Evolutionary conservation across 2,113 vertebrate species (phyloP), one percentile per base, ranked within the genome.

Genomic region (Chaenocephalus aceratus): DNA sequence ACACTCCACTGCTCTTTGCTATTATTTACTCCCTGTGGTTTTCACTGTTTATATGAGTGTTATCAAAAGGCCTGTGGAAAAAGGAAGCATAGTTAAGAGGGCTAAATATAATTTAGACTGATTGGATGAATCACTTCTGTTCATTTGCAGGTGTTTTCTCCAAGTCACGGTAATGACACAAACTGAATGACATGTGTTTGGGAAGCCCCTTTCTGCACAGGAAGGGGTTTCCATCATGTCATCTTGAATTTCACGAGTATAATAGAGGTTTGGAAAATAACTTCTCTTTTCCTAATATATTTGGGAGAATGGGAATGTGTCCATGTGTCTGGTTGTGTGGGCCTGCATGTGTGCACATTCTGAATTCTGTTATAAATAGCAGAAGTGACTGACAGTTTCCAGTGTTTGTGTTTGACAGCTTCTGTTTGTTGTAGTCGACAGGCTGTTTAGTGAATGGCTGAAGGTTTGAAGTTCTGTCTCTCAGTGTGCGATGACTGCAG

Each of bases 361-460:
- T 68, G 66, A 79, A 80, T 90, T 89, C 70, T 60, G 67, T 83
- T 85, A 83, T 90, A 90, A 90, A 90, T 86, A 89, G 83, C 66
- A 58, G 62, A 48, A 62, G 56, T 90, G 92, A 94, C 78, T 93
- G 93, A 75, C 93, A 89, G 79, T 83, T 87, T 86, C 85, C 44
- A 84, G 86, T 93, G 87, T 93, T 88, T 65, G 63, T 51, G 23
- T 79, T 81, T 92, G 92, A 91, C 93, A 92, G 87, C 86, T 80
- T 81, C 70, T 91, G 87, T 93, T 91, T 91, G 87, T 90, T 88
- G 72, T 66, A 78, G 80, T 86, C 75, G 78, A 88, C 86, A 49
- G 85, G 85, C 90, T 84, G 89, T 91, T 90, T 77, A 82, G 85
- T 87, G 90, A 88, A 87, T 71, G 84, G 69, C 75, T 88, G 92